Conservation (phyloP, 2,797 vertebrate genomes). For the Bradypus variegatus region DNA sequence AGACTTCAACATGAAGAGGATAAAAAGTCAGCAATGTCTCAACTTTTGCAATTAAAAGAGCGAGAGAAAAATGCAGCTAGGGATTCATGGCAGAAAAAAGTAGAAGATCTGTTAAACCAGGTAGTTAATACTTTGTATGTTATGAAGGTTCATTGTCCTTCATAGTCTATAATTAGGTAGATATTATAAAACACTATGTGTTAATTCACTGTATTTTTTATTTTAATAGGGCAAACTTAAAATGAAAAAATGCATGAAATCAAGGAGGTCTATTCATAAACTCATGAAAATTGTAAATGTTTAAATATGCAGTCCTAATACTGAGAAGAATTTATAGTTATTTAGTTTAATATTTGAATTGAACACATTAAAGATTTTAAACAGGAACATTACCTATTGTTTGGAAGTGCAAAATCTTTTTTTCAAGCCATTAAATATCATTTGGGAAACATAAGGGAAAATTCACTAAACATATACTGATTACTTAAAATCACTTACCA, state of each 20-base stretch:
- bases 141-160: background rate
- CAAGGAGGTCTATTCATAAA: background rate
- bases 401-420: background rate
- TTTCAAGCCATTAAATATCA: background rate
- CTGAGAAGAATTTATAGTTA: background rate
- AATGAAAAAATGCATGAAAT: background rate
- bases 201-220: slow-evolving; percentile 4
- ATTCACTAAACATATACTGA: background rate
- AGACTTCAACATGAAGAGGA: slow-evolving; percentile 90
- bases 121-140: slow-evolving; percentile 68
- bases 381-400: background rate
- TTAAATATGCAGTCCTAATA: background rate
- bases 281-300: background rate
- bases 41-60: slow-evolving; percentile 90
- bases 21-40: slow-evolving; percentile 86
- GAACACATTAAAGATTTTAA: slow-evolving; percentile 2
- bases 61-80: slow-evolving; percentile 87
- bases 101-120: slow-evolving; percentile 97
- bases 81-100: slow-evolving; percentile 96
- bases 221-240: background rate
- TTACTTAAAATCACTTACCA: background rate
- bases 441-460: slow-evolving; percentile 7
- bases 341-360: slow-evolving; percentile 24
- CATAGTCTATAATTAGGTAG: background rate
- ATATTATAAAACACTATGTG: background rate